These are phyloP conservation scores for Agonopterix arenella DNA, from an alignment of 2,888 invertebrate genomes.

Conservation along the genomic window DNA sequence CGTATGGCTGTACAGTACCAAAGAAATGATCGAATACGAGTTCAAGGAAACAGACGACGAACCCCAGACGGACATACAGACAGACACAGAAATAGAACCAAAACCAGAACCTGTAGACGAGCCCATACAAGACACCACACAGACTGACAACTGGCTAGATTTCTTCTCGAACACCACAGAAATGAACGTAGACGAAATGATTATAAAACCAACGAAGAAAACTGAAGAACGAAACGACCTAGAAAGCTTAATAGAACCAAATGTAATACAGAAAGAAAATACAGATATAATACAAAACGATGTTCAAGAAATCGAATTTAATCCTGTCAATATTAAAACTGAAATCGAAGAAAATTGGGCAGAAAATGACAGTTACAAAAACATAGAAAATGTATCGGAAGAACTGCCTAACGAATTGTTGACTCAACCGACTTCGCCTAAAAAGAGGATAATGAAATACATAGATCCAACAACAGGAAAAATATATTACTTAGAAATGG, in stretches of 20 bases:
- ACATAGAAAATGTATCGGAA: conserved; percentile 1
- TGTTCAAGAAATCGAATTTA: neutral
- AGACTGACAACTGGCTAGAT: conserved; percentile 54
- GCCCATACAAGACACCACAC: conserved; percentile 10
- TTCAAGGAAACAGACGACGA: conserved; percentile 35
- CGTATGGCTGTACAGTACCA: conserved; percentile 79
- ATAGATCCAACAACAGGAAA: conserved; percentile 61
- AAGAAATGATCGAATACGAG: conserved; percentile 56
- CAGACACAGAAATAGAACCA: conserved; percentile 6
- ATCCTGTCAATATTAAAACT: neutral
- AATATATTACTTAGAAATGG: conserved; percentile 66
- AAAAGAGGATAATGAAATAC: conserved; percentile 62
- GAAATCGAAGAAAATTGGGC: neutral
- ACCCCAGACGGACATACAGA: conserved; percentile 5
- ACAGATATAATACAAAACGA: neutral
- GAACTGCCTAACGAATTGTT: conserved; percentile 36
- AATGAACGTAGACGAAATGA: conserved; percentile 62
- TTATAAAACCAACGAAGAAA: conserved; percentile 49
- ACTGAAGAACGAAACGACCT: conserved; percentile 21
- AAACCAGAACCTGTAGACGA: conserved; percentile 11
- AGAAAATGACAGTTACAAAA: neutral
- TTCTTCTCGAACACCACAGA: conserved; percentile 55
- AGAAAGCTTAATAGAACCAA: conserved; percentile 11
- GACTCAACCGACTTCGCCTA: conserved; percentile 29
- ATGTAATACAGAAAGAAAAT: conserved; percentile 10